Evolutionary conservation across 2,888 invertebrate genomes (phyloP), one percentile per base, ranked within the genome.

Genomic region (Himalopsyche kuldschensis): DNA sequence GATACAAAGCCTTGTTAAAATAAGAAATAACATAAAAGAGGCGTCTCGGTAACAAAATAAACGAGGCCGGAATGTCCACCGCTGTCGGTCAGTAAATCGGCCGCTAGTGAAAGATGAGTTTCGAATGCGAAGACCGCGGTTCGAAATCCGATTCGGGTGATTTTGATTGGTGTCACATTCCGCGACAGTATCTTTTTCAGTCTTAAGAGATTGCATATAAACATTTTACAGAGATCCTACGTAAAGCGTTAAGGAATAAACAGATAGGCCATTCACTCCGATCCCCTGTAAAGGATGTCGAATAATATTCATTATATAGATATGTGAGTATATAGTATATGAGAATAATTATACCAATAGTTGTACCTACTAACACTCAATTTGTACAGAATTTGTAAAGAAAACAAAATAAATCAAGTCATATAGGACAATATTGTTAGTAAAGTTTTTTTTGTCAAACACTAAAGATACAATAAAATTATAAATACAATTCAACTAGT

Each of bases 1-100:
- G 85, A 82, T 75, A 83, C 69, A 63, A 82, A 83, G 83, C 83
- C 35, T 79, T 46, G 78, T 81, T 69, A 69, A 46, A 41, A 81
- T 82, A 79, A 84, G 78, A 82, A 81, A 81, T 47, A 75, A 84
- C 30, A 78, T 46, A 78, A 84, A 75, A 48, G 30, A 81, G 75
- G 55, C 79, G 31, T 69, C 63, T 27, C 63, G 17, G 75, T 27
- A 80, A 30, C 35, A 69, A 81, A 81, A 48, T 24, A 78, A 41
- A 81, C 69, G 77, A 79, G 80, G 76, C 83, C 77, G 41, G 55
- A 80, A 63, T 41, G 48, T 83, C 83, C 47, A 32, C 63, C 76
- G 77, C 75, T 48, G 77, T 41, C 81, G 76, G 76, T 83, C 77
- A 83, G 80, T 76, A 48, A 75, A 69, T 46, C 75, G 75, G 47